Percentiles rank a stretch among this genome's conserved stretches.
These are phyloP conservation scores for Xenopus petersii DNA, from an alignment of 2,797 vertebrate species.

Conservation along the genomic window DNA sequence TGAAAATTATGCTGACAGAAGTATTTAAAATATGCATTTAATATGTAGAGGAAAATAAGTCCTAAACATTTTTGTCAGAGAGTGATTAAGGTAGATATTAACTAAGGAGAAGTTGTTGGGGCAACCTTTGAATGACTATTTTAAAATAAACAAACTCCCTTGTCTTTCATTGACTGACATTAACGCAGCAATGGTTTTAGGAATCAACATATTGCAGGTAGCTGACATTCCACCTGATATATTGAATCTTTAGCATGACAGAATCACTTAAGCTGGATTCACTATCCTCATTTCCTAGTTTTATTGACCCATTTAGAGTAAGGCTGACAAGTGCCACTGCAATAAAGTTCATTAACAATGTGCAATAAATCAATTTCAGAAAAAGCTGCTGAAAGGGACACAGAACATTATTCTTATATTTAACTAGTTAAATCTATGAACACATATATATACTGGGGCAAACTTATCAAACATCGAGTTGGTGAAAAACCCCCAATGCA, in stretches of 20 bases:
- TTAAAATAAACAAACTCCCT: slow-evolving; percentile 48
- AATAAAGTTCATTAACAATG: slow-evolving; percentile 99
- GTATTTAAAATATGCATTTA: too few relatives aligned
- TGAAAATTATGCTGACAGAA: too few relatives aligned
- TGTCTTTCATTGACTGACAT: slow-evolving; percentile 70
- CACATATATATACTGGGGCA: too few relatives aligned
- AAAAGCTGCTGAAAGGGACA: slow-evolving; percentile 70
- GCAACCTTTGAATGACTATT: background rate
- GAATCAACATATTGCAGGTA: slow-evolving; percentile 91
- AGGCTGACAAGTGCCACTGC: slow-evolving; percentile 89
- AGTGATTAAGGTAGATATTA: too few relatives aligned
- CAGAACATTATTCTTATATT: too few relatives aligned
- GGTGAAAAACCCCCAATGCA: too few relatives aligned
- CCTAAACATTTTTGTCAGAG: too few relatives aligned
- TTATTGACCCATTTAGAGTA: slow-evolving; percentile 89
- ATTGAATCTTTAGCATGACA: slow-evolving; percentile 89
- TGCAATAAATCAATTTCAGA: slow-evolving; percentile 91
- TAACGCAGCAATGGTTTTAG: slow-evolving; percentile 83
- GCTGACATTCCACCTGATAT: slow-evolving; percentile 92
- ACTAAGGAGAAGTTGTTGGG: too few relatives aligned
- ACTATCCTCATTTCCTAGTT: slow-evolving; percentile 91
- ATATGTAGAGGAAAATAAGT: too few relatives aligned
- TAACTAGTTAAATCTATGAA: too few relatives aligned
- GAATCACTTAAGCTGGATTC: slow-evolving; percentile 92
- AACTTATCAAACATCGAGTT: too few relatives aligned